Evolutionary conservation across 2,113 vertebrate genomes (phyloP).

Genomic region (Pampusana beccarii): DNA sequence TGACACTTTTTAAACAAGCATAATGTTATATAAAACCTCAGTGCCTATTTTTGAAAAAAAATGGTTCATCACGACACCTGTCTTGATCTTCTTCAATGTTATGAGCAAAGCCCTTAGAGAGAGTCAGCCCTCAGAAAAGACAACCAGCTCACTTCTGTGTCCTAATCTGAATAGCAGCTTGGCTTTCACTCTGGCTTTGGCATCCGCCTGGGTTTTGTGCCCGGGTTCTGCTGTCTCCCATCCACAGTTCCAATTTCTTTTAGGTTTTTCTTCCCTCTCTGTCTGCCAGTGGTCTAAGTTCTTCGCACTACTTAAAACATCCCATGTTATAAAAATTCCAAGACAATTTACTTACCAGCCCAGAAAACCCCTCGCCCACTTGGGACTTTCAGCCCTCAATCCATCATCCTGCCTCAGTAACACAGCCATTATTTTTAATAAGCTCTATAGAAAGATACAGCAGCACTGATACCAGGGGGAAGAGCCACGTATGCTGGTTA

Average conservation of each 20-base stretch:
- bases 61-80: not conserved
- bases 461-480: constrained; percentile 3
- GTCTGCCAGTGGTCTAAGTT: not conserved
- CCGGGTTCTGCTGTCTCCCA: not conserved
- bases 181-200: not conserved
- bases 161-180: not conserved
- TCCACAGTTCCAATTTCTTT: not conserved
- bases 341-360: constrained; percentile 48
- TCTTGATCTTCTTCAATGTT: not conserved
- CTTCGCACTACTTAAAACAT: not conserved
- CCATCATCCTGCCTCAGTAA: constrained; percentile 37
- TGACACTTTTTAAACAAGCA: not conserved
- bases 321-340: constrained; percentile 29
- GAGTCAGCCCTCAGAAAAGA: not conserved
- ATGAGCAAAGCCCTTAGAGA: not conserved
- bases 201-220: not conserved
- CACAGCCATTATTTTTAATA: constrained; percentile 67
- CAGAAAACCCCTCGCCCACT: not conserved
- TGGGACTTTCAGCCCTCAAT: constrained; percentile 13
- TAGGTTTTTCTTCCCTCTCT: not conserved
- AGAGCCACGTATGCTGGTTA: not conserved
- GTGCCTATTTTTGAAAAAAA: not conserved
- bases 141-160: not conserved
- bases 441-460: constrained; percentile 48
- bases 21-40: not conserved